phyloP scores from a whole-genome alignment of 2,888 invertebrate species.

The Brachypalpus laphriformis region DNA sequence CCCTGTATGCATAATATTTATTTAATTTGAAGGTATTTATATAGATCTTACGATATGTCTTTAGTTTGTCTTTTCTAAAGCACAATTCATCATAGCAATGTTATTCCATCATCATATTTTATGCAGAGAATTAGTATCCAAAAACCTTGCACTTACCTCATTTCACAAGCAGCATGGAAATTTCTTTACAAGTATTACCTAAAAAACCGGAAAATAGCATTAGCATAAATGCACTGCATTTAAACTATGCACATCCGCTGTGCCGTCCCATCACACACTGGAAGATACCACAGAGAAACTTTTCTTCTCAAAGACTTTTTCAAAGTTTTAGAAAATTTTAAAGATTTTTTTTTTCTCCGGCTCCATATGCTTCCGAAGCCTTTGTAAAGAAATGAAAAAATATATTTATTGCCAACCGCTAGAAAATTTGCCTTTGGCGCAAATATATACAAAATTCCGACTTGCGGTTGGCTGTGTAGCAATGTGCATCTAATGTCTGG shows the following conservation, averaged over 20 bases:
- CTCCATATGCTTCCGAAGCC: neutral
- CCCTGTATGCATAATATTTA: too few relatives aligned
- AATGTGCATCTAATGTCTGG: neutral
- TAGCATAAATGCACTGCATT: conserved; percentile 15
- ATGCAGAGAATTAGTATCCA: neutral
- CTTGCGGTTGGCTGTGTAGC: neutral
- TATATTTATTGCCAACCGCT: neutral
- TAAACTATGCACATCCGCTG: neutral
- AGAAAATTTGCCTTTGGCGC: neutral
- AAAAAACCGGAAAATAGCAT: neutral
- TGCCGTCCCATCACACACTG: neutral
- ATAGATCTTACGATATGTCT: too few relatives aligned
- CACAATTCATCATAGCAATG: too few relatives aligned
- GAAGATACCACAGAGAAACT: neutral
- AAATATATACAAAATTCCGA: conserved; percentile 4
- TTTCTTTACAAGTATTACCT: neutral
- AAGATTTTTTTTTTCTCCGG: neutral
- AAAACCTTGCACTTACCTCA: neutral
- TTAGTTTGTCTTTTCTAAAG: too few relatives aligned
- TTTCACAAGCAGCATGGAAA: neutral
- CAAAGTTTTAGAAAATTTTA: conserved; percentile 4
- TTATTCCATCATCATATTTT: too few relatives aligned
- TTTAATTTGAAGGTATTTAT: too few relatives aligned
- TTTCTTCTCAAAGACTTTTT: neutral
- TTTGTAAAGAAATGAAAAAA: neutral